Percentiles rank a stretch among this genome's conserved stretches.
These are phyloP conservation scores for Pipistrellus kuhlii DNA, from an alignment of 2,797 vertebrate species.

Conservation along the genomic window DNA sequence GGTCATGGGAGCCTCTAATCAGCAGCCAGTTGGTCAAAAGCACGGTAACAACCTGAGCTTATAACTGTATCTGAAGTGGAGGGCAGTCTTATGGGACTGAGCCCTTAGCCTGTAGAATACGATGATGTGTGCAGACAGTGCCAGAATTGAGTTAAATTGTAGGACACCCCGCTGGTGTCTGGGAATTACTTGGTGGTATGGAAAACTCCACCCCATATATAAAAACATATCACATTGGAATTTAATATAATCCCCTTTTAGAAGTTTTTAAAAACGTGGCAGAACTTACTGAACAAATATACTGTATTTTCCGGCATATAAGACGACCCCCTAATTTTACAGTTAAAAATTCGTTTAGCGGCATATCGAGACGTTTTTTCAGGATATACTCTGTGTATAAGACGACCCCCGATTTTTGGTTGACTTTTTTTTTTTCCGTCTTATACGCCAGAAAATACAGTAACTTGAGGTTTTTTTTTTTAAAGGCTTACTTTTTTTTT, in stretches of 20 bases:
- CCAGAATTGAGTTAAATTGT: background rate
- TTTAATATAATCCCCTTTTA: background rate
- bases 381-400: too few species aligned
- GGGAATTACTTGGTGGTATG: background rate
- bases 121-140: background rate
- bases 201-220: background rate
- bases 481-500: background rate
- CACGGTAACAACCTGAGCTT: background rate
- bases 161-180: background rate
- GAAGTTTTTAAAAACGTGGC: background rate
- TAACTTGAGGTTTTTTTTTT: constrained; percentile 10
- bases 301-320: too few species aligned
- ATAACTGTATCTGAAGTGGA: background rate
- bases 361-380: too few species aligned
- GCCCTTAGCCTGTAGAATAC: background rate
- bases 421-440: too few species aligned
- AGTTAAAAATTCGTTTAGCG: too few species aligned
- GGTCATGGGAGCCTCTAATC: background rate
- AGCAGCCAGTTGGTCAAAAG: background rate
- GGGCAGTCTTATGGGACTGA: background rate
- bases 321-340: too few species aligned
- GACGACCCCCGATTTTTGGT: too few species aligned
- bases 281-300: background rate
- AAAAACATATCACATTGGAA: background rate
- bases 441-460: too few species aligned